These are phyloP conservation scores for Coracias cyanogaster DNA, from an alignment of 2,797 vertebrate species.

Conservation along the genomic window DNA sequence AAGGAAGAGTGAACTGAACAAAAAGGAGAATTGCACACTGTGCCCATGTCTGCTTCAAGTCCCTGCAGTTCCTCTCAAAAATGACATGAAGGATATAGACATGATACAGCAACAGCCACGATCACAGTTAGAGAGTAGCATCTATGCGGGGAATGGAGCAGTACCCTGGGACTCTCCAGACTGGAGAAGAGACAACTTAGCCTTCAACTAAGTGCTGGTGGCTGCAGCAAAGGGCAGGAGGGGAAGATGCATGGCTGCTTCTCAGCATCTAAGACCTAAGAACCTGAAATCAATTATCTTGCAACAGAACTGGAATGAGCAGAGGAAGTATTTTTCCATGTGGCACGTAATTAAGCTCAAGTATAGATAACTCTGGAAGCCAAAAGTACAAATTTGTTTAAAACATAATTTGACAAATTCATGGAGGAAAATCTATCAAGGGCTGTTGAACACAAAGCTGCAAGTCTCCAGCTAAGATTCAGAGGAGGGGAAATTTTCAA, in stretches of 20 bases:
- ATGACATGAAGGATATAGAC: not conserved
- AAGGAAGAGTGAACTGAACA: not conserved
- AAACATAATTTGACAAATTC: not conserved
- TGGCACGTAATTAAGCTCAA: conserved; percentile 43
- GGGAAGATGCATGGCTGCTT: not conserved
- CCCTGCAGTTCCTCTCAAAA: not conserved
- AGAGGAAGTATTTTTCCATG: not conserved
- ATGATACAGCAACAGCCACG: accelerated
- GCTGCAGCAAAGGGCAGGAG: not conserved
- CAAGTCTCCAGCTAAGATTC: not conserved
- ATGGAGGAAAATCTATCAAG: not conserved
- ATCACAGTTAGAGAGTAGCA: not conserved
- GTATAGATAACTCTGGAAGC: conserved; percentile 2
- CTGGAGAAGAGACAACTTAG: not conserved
- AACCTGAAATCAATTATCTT: not conserved
- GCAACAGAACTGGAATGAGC: not conserved
- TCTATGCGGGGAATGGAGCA: not conserved
- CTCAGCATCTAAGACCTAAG: not conserved
- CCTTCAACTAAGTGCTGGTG: not conserved
- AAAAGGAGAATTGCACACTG: not conserved
- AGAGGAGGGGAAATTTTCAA: not conserved
- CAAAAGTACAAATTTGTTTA: not conserved
- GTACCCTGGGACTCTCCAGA: not conserved
- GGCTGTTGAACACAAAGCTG: not conserved
- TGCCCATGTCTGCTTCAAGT: not conserved